phyloP scores from a whole-genome alignment of 2,888 invertebrate species.

The Leptinotarsa peninsularis region DNA sequence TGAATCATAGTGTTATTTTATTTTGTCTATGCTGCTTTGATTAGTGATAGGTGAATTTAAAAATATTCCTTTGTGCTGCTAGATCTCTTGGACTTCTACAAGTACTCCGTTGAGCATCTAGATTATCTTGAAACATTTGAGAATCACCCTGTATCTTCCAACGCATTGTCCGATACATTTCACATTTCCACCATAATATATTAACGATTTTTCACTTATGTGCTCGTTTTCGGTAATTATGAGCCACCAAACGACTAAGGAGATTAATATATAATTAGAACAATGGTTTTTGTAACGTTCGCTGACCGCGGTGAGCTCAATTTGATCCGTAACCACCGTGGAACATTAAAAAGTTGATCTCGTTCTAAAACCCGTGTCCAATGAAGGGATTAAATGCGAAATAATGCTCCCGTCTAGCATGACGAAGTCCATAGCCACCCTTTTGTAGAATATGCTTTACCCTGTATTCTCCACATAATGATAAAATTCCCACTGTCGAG shows the following conservation, averaged over 20 bases:
- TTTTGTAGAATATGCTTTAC: constrained; percentile 18
- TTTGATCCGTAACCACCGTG: constrained; percentile 13
- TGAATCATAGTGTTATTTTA: too few relatives aligned
- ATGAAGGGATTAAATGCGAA: constrained; percentile 19
- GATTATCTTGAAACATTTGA: too few relatives aligned
- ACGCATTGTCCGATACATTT: too few relatives aligned
- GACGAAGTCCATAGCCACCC: constrained; percentile 18
- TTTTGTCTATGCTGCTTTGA: too few relatives aligned
- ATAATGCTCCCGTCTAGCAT: constrained; percentile 10
- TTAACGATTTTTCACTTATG: background rate
- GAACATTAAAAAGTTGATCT: constrained; percentile 17
- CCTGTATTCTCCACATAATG: constrained; percentile 18
- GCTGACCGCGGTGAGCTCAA: constrained; percentile 10
- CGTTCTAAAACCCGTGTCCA: constrained; percentile 16
- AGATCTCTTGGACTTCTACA: too few relatives aligned
- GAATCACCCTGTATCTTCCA: too few relatives aligned
- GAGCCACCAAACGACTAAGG: background rate
- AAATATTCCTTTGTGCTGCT: too few relatives aligned
- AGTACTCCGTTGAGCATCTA: too few relatives aligned
- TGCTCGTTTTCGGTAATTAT: background rate
- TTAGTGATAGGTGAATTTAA: too few relatives aligned
- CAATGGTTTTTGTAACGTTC: constrained; percentile 7
- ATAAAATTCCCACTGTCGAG: constrained; percentile 6
- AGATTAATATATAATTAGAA: constrained; percentile 12
- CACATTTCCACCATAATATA: too few relatives aligned